Conservation (phyloP, 1,140 invertebrate species). For the Drusus annulatus region DNA sequence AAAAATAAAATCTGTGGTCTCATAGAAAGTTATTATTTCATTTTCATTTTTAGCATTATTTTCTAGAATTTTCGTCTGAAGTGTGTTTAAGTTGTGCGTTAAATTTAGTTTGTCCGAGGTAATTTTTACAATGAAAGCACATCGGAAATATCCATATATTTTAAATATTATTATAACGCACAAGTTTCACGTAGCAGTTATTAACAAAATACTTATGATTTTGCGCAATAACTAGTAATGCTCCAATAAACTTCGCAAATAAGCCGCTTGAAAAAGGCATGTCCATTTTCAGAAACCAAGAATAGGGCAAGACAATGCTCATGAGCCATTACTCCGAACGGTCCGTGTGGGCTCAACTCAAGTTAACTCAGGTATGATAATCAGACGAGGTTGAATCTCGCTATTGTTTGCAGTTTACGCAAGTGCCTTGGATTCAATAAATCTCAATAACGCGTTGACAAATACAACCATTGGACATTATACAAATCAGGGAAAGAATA, state of each 20-base stretch:
- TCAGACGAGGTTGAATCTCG: conserved; percentile 12
- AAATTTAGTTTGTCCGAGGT: no score
- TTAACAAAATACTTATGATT: conserved; percentile 5
- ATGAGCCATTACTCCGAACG: conserved; percentile 36
- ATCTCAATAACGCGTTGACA: conserved; percentile 44
- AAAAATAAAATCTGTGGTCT: no score
- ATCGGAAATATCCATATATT: no score
- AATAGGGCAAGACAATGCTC: conserved; percentile 24
- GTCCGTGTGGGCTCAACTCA: conserved; percentile 27
- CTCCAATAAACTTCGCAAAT: neutral
- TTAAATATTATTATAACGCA: no score
- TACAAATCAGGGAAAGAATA: conserved; percentile 38
- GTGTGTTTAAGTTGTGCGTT: no score
- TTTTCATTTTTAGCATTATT: no score
- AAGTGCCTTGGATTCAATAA: conserved; percentile 41
- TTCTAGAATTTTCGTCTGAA: no score
- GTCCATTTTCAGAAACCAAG: conserved; percentile 46
- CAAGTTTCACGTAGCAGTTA: no score
- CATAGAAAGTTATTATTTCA: no score
- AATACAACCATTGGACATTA: conserved; percentile 31
- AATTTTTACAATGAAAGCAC: no score
- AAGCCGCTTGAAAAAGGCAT: conserved; percentile 10
- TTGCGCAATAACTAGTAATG: conserved; percentile 12
- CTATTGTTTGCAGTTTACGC: conserved; percentile 41
- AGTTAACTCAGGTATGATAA: conserved; percentile 37